Evolutionary conservation across 2,888 invertebrate genomes (phyloP), one percentile per base, ranked within the genome.

Genomic region (Epicampocera succincta): DNA sequence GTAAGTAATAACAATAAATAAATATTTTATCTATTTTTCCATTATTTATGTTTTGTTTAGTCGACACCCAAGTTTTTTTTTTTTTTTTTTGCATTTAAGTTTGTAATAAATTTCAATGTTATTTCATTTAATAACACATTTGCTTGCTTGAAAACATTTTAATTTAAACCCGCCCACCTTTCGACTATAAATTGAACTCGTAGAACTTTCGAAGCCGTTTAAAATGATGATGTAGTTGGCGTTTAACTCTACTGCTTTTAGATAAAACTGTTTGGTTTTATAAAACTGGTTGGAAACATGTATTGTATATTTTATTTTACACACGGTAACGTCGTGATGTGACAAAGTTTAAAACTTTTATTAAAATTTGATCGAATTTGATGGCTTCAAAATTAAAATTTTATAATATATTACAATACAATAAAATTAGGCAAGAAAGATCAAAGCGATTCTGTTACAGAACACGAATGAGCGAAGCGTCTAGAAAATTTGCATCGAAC

Each of bases 161-260:
- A 46, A 56, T 61, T 61, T 56, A 21, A 21, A 65, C 33, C 11
- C 54, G 46, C 52, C 73, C 54, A 63, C 54, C 33, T 46, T 54
- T 46, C 33, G 46, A 29, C 42, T 63, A 19, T 21, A 33, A 63
- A 72, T 17, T 21, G 38, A 69, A 19, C 33, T 54, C 29, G 46
- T 54, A 33, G 15, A 54, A 68, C 12, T 54, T 52, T 54, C 3
- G 44, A 17, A 33, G n/a, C 19, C 56, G 8, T 48, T 58, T 48
- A 19, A 48, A 38, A 40, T 40, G 13, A 3, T 25, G 9, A 40
- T 60, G 9, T 8, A 11, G 25, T 25, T 48, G 21, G 17, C 29
- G 38, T 17, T 60, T 58, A 13, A 58, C 56, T 52, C 19, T 42
- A 42, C 17, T 6, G 13, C 15, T 8, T 19, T 12, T 17, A n/a